Conservation (phyloP, 1,140 invertebrate genomes). For the Lordiphosa mommai region DNA sequence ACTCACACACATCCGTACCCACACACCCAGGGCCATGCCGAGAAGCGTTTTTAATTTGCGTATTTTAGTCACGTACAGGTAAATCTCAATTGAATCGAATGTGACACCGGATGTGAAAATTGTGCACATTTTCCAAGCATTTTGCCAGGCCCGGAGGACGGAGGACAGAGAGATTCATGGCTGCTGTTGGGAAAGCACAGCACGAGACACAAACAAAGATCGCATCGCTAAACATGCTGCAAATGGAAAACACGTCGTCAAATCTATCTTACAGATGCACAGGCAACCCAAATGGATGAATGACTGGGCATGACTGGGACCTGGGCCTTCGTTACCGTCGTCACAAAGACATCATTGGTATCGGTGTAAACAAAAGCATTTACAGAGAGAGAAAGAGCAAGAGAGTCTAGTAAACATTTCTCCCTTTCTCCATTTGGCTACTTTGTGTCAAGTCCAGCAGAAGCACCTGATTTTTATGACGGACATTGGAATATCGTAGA, state of each 20-base stretch:
- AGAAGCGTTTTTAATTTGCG: slow-evolving; percentile 72
- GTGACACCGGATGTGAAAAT: slow-evolving; percentile 79
- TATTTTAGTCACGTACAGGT: slow-evolving; percentile 79
- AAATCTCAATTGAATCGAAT: slow-evolving; percentile 80
- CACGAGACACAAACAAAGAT: slow-evolving; percentile 75
- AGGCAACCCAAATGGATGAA: slow-evolving; percentile 37
- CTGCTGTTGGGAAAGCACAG: slow-evolving; percentile 21
- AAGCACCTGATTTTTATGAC: slow-evolving; percentile 49
- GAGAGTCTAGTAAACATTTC: slow-evolving; percentile 27
- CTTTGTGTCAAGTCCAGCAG: slow-evolving; percentile 21
- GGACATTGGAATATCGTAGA: slow-evolving; percentile 3
- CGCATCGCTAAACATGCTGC: slow-evolving; percentile 74
- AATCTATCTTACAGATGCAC: slow-evolving; percentile 53
- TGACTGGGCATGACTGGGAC: slow-evolving; percentile 20
- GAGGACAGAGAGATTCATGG: slow-evolving; percentile 2
- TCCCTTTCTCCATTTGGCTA: slow-evolving; percentile 7
- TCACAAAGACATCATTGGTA: slow-evolving; percentile 31
- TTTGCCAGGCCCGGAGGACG: slow-evolving; percentile 32
- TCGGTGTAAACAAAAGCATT: slow-evolving; percentile 62
- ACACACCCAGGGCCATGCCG: slow-evolving; percentile 4
- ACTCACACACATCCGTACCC: slow-evolving; percentile 10
- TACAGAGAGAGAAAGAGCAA: slow-evolving; percentile 31
- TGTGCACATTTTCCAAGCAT: slow-evolving; percentile 77
- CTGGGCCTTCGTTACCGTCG: slow-evolving; percentile 7
- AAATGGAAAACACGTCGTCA: slow-evolving; percentile 69